Conservation (phyloP, 2,797 vertebrate genomes). For the Clarias platycephalus region DNA sequence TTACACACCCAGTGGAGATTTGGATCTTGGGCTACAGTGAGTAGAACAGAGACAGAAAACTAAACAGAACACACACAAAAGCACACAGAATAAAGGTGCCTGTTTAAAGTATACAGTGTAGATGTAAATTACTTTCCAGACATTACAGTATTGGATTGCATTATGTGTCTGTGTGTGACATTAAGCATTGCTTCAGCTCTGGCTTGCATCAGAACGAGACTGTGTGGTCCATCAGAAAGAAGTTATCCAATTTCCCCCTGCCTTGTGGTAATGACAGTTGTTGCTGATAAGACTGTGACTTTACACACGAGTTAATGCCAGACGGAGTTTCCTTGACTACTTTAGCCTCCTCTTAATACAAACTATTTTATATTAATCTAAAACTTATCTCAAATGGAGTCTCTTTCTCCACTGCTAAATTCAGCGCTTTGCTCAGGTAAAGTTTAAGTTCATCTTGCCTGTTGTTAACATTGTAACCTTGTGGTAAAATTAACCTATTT, state of each 20-base stretch:
- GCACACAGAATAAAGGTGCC: conserved; percentile 8
- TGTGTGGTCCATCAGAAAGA: conserved; percentile 1
- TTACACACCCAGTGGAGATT: conserved; percentile 88
- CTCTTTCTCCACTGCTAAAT: background rate
- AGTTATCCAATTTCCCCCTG: conserved; percentile 36
- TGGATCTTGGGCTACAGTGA: conserved; percentile 94
- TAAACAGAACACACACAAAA: conserved; percentile 1
- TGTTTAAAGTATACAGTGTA: background rate
- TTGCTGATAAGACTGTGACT: conserved; percentile 56
- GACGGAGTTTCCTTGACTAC: background rate
- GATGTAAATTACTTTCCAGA: background rate
- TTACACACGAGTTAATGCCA: conserved; percentile 46
- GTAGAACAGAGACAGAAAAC: conserved; percentile 51
- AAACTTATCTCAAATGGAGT: background rate
- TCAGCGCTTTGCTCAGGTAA: background rate
- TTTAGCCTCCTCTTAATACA: background rate
- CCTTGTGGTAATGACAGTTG: conserved; percentile 41
- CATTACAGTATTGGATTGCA: background rate
- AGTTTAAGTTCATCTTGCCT: background rate
- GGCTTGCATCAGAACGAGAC: background rate
- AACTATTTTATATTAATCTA: background rate
- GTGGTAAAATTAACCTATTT: background rate
- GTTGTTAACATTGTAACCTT: background rate
- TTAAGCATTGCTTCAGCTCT: background rate
- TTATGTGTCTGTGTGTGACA: background rate